Evolutionary conservation across 2,888 invertebrate species (phyloP), one percentile per base, ranked within the genome.

Genomic region (Temnothorax unifasciatus): DNA sequence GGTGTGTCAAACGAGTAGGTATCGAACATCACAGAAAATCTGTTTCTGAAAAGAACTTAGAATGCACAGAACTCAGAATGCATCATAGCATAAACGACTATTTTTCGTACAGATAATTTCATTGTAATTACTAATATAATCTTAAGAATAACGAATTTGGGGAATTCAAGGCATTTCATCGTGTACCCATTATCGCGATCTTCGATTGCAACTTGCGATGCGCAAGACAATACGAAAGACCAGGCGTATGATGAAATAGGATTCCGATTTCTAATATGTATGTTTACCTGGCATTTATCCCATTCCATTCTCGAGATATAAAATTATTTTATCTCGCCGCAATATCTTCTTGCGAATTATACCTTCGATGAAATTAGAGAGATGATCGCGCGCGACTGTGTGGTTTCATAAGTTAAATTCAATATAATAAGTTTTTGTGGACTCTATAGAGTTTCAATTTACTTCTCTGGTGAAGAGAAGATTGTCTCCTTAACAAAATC

Each of bases 171-270:
- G 9, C 3, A 52, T 69, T 83, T 86, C 54, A 83, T 79, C 52
- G 75, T 71, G 29, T 81, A 74, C 71, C 64, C 82, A 75, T 82
- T 69, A 54, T 52, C 64, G 21, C 69, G 73, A 69, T 71, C 44
- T 69, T 66, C 73, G 76, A 76, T 57, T 50, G 71, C 79, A 44
- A 44, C 25, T 66, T 25, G 18, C 15, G 18, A 25, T 44, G 44
- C 44, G 25, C 18, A 76, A 73, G 59, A 54, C 18, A 75, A 75
- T 61, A 25, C 21, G n/a, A 61, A 54, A 64, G 21, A 76, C 13
- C 13, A 41, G 34, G 47, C 25, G 54, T 15, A 29, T 38, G 57
- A 79, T 73, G 29, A 81, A 81, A 61, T 50, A 59, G 59, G 47
- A 75, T 61, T 44, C 25, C 47, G 47, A 54, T 74, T 21, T 47